Percentiles rank a stretch among this genome's conserved stretches.
Conservation (phyloP, 1,140 invertebrate species). For the Zaprionus camerounensis region DNA sequence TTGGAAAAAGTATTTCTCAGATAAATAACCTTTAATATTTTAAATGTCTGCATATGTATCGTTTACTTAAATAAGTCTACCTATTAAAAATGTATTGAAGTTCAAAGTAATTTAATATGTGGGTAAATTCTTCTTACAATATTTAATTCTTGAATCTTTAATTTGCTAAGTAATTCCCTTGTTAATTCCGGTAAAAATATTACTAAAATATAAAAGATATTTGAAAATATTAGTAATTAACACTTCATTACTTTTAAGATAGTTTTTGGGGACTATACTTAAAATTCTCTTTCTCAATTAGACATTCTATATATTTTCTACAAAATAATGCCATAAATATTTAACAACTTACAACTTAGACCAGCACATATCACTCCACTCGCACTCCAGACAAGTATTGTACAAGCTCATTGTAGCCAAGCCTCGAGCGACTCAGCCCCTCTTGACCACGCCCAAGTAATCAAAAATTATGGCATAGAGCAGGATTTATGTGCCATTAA, state of each 20-base stretch:
- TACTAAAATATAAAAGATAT: neutral
- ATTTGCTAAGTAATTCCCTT: too few relatives aligned
- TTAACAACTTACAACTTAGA: neutral
- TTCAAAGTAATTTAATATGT: neutral
- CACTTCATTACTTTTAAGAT: too few relatives aligned
- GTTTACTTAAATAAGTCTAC: too few relatives aligned
- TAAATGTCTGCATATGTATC: too few relatives aligned
- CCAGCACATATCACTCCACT: neutral
- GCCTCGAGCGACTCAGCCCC: slow-evolving; percentile 3
- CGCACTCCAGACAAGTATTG: neutral
- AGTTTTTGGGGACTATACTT: too few relatives aligned
- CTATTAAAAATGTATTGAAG: neutral
- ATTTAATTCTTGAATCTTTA: too few relatives aligned
- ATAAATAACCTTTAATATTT: neutral
- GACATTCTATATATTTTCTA: neutral
- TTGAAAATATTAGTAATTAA: neutral
- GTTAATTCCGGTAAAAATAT: too few relatives aligned
- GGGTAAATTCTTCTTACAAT: neutral
- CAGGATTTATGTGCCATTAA: slow-evolving; percentile 77
- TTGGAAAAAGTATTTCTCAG: neutral
- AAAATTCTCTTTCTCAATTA: too few relatives aligned
- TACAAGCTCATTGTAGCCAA: neutral
- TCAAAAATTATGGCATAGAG: slow-evolving; percentile 75
- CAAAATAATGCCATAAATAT: neutral
- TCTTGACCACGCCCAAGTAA: slow-evolving; percentile 64